Percentiles rank a stretch among this genome's conserved stretches.
phyloP scores from a whole-genome alignment of 2,113 vertebrate species.

The Lipophrys pholis region DNA sequence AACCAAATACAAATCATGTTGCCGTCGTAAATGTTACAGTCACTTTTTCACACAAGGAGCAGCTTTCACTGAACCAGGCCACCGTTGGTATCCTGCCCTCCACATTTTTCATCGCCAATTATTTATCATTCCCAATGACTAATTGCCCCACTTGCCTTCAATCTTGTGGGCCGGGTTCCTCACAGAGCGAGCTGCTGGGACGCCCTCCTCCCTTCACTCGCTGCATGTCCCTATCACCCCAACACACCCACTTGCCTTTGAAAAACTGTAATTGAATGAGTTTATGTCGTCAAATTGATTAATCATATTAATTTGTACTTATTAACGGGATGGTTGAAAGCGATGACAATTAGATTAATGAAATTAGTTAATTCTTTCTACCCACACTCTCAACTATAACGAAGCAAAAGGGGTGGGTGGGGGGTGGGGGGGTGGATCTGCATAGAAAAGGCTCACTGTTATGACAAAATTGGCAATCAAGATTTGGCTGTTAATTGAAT shows the following conservation, averaged over 20 bases:
- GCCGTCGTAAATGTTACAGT: background rate
- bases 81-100: constrained; percentile 30
- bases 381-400: constrained; percentile 78
- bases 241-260: constrained; percentile 88
- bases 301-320: constrained; percentile 97
- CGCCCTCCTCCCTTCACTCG: constrained; percentile 60
- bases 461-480: constrained; percentile 87
- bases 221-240: constrained; percentile 75
- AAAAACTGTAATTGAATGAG: constrained; percentile 93
- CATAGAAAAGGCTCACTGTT: constrained; percentile 80
- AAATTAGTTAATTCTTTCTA: constrained; percentile 87
- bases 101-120: constrained; percentile 63
- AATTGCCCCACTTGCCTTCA: constrained; percentile 74
- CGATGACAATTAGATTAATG: constrained; percentile 94
- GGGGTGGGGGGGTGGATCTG: constrained; percentile 53
- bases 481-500: constrained; percentile 91
- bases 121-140: constrained; percentile 77
- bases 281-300: constrained; percentile 97
- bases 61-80: constrained; percentile 20
- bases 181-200: constrained; percentile 55
- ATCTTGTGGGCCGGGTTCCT: constrained; percentile 69
- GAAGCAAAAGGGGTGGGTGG: constrained; percentile 49
- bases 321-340: constrained; percentile 92
- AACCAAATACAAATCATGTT: background rate
- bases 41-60: constrained; percentile 11